Base-by-base conservation (phyloP, 2,797 vertebrate genomes). In the Siniperca undulata region DNA sequence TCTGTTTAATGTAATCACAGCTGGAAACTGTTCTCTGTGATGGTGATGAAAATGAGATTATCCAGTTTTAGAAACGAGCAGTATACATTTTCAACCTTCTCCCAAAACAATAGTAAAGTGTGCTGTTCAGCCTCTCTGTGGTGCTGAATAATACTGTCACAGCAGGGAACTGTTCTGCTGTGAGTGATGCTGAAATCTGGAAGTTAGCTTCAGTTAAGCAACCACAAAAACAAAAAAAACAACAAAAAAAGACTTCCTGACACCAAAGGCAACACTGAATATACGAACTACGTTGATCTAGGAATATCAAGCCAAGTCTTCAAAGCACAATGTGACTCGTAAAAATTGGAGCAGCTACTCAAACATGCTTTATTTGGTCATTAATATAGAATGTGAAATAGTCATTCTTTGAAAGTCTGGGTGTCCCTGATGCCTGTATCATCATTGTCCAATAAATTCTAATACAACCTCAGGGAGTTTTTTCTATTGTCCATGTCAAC, bases 1-100 rank as follows among this genome's bases (percentile, higher is more conserved):
- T 77, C 60, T 68, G 17, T 74, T 60, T 56, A 83, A 89, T 89
- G 50, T 66, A 86, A 82, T 82, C 81, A 74, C 88, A 91, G 84
- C 80, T 81, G 88, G 81, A 84, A 70, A 59, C 46, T 58, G 38
- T 75, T 30, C 38, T 74, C 59, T 80, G 9, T 77, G 56, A 86
- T 84, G 75, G 8, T 77, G 70, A 81, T 82, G 56, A 80, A 87
- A 86, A 85, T 78, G 1, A 83, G n/a, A 70, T 85, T 8, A 70
- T 72, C 52, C 67, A 36, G 44, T 69, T 77, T 81, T 73, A 61
- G 59, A 86, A 78, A 80, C 67, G 44, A 61, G 48, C 5, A 0
- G 20, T 53, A 58, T 30, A 81, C 27, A 34, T 60, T 76, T 72
- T 61, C 70, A 78, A 48, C 46, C 62, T 55, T 83, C 46, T 67